These are phyloP conservation scores for Megaleporinus macrocephalus DNA, from an alignment of 2,113 vertebrate species.

Conservation along the genomic window DNA sequence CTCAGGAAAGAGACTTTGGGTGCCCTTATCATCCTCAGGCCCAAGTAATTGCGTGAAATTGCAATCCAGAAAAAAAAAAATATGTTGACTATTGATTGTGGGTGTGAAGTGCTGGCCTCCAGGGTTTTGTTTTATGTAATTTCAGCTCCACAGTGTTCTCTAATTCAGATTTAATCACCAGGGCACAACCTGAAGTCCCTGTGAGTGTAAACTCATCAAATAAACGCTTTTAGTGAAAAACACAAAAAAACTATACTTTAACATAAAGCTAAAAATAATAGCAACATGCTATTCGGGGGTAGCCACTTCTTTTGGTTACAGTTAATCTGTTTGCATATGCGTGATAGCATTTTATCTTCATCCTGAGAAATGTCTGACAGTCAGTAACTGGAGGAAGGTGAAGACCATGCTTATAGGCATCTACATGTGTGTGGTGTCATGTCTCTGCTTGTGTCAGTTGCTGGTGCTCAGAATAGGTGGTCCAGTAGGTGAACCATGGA, in stretches of 20 bases:
- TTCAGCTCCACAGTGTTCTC: conserved; percentile 48
- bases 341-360: background rate
- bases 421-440: too few relatives aligned
- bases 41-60: conserved; percentile 63
- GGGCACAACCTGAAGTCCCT: conserved; percentile 24
- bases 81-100: conserved; percentile 45
- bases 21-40: conserved; percentile 27
- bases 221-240: conserved; percentile 5
- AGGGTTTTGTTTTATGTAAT: conserved; percentile 56
- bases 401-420: too few relatives aligned
- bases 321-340: conserved; percentile 57
- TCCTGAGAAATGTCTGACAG: background rate
- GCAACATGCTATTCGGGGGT: conserved; percentile 7
- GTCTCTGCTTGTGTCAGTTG: too few relatives aligned
- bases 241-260: conserved; percentile 29
- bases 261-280: conserved; percentile 39
- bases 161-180: conserved; percentile 62
- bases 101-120: conserved; percentile 58
- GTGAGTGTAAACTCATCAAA: conserved; percentile 12
- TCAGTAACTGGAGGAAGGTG: background rate
- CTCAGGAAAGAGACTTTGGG: conserved; percentile 50
- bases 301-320: conserved; percentile 59
- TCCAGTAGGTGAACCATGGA: too few relatives aligned
- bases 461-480: too few relatives aligned
- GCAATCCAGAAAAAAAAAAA: conserved; percentile 58